Conservation (phyloP, 64 coral and sea anemone species). For the Dendrophyllia cribrosa region DNA sequence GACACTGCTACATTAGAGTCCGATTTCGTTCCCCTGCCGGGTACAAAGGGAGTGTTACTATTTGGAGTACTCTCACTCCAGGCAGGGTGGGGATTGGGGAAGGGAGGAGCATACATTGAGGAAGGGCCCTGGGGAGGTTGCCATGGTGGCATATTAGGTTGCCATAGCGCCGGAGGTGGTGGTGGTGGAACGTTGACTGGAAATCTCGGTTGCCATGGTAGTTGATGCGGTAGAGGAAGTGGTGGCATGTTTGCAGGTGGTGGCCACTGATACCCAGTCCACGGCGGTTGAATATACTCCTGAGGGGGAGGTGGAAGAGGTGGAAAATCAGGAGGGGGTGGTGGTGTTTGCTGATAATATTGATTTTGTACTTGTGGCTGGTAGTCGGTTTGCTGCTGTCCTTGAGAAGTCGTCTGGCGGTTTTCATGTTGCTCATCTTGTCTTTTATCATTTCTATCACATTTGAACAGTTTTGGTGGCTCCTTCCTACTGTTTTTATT, state of each 20-base stretch:
- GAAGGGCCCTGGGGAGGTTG: neutral
- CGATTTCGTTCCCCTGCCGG: neutral
- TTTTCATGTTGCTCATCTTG: neutral
- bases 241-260: conserved; percentile 13
- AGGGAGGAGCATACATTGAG: neutral
- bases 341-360: neutral
- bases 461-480: neutral
- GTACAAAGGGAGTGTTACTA: neutral
- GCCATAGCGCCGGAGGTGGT: conserved; percentile 40
- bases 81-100: neutral
- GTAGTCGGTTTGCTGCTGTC: neutral
- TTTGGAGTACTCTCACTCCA: neutral
- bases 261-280: conserved; percentile 45
- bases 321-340: neutral
- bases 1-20: neutral
- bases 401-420: neutral
- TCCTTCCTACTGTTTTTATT: conserved; percentile 1
- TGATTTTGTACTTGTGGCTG: neutral
- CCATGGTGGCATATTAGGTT: conserved; percentile 41
- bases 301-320: conserved; percentile 10
- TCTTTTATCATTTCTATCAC: neutral
- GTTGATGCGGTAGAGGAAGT: neutral
- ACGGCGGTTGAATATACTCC: conserved; percentile 18
- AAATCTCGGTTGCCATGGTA: conserved; percentile 39
- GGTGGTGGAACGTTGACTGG: conserved; percentile 38